phyloP scores from a whole-genome alignment of 2,797 vertebrate species.

The Hippocampus kuda region DNA sequence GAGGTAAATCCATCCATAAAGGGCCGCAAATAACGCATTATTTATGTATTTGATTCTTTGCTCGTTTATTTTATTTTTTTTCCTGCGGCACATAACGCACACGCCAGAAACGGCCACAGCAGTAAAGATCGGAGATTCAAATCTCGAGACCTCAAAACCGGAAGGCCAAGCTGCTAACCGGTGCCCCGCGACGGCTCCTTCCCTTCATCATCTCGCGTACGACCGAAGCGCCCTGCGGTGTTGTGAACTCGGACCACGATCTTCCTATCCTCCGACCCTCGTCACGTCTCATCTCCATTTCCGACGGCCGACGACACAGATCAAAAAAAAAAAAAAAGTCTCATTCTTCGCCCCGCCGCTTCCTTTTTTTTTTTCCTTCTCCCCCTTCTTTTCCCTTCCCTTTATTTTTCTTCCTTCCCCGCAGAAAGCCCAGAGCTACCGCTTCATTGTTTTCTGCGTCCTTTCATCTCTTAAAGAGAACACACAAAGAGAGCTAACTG shows the following conservation, averaged over 20 bases:
- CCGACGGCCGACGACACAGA: constrained; percentile 45
- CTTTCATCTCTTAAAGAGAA: constrained; percentile 65
- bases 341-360: constrained; percentile 53
- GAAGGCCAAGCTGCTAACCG: too few relatives aligned
- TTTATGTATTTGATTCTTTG: too few relatives aligned
- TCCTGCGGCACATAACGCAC: background rate
- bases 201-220: background rate
- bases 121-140: background rate
- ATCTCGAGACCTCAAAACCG: background rate
- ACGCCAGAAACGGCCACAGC: too few relatives aligned
- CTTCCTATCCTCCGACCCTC: background rate
- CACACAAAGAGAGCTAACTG: constrained; percentile 52
- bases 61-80: background rate
- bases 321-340: constrained; percentile 54
- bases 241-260: background rate
- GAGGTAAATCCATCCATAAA: too few relatives aligned
- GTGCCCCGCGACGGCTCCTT: background rate
- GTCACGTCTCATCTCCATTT: constrained; percentile 36
- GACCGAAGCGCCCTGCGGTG: background rate
- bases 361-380: constrained; percentile 26
- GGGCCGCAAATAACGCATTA: too few relatives aligned
- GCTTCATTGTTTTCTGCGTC: constrained; percentile 59
- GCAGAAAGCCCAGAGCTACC: constrained; percentile 52
- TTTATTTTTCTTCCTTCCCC: constrained; percentile 20
- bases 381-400: constrained; percentile 12